Percentiles rank a stretch among this genome's conserved stretches.
Evolutionary conservation across 2,797 vertebrate species (phyloP).

Genomic region (Esox masquinongy): DNA sequence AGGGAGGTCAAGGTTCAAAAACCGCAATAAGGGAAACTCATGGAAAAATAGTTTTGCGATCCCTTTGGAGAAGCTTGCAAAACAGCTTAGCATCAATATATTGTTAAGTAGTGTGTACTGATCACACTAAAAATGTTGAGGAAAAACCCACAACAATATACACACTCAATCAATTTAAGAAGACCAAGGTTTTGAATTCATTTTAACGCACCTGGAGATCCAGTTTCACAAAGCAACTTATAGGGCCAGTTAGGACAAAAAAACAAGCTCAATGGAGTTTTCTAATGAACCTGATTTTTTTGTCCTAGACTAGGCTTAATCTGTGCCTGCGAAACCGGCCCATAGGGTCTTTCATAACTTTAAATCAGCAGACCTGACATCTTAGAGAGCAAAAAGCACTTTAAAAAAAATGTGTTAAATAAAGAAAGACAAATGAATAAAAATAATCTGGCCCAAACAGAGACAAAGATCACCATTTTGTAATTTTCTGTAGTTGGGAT

Average conservation of each 20-base stretch:
- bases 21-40: conserved; percentile 60
- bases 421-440: conserved; percentile 49
- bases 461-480: conserved; percentile 50
- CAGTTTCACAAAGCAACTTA: conserved; percentile 57
- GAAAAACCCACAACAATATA: conserved; percentile 53
- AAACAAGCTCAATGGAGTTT: too few relatives aligned
- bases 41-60: conserved; percentile 75
- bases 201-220: conserved; percentile 47
- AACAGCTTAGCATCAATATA: conserved; percentile 63
- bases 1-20: conserved; percentile 28
- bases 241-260: too few relatives aligned
- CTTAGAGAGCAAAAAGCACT: conserved; percentile 44
- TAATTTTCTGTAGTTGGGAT: conserved; percentile 56
- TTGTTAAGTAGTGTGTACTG: conserved; percentile 50
- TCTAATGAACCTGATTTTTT: too few relatives aligned
- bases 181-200: conserved; percentile 57
- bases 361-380: conserved; percentile 52
- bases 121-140: conserved; percentile 52
- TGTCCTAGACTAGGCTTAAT: too few relatives aligned
- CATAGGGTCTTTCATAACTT: neutral
- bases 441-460: conserved; percentile 53
- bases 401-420: conserved; percentile 55
- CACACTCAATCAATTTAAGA: conserved; percentile 49
- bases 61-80: conserved; percentile 64
- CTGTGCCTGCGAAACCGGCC: too few relatives aligned